phyloP scores from a whole-genome alignment of 1,140 invertebrate species.

The Drosophila miranda region DNA sequence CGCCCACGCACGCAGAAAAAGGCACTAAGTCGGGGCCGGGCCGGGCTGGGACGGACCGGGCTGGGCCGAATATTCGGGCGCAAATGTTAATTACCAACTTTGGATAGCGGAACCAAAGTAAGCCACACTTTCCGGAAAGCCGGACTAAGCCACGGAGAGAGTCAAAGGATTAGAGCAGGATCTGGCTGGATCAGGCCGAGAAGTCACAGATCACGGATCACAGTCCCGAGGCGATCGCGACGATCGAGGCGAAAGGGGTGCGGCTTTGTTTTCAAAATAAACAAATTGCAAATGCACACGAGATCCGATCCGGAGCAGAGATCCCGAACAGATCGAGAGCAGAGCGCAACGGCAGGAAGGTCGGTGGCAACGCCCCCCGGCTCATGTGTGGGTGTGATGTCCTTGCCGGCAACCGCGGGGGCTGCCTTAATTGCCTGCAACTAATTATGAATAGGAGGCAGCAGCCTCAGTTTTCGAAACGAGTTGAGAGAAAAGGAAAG shows the following conservation, averaged over 20 bases:
- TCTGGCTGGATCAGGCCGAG: slow-evolving; percentile 1
- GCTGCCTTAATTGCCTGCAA: slow-evolving; percentile 73
- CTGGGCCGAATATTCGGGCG: background rate
- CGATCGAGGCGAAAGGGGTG: slow-evolving; percentile 60
- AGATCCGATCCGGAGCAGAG: background rate
- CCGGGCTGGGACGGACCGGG: too few species aligned
- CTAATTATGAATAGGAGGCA: slow-evolving; percentile 72
- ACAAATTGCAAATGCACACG: slow-evolving; percentile 69
- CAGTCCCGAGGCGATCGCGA: slow-evolving; percentile 7
- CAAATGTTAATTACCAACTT: slow-evolving; percentile 72
- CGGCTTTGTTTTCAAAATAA: slow-evolving; percentile 78
- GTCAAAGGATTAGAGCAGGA: slow-evolving; percentile 67
- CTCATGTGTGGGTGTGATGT: slow-evolving; percentile 13
- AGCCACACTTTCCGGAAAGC: slow-evolving; percentile 76
- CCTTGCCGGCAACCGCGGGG: slow-evolving; percentile 70
- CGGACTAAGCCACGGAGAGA: slow-evolving; percentile 42
- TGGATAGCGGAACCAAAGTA: slow-evolving; percentile 75
- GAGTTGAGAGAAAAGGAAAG: slow-evolving; percentile 8
- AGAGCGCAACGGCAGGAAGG: background rate
- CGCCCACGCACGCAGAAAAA: too few species aligned
- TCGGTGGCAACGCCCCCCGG: slow-evolving; percentile 33
- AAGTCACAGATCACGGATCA: slow-evolving; percentile 39
- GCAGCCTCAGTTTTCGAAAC: background rate
- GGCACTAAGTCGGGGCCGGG: too few species aligned
- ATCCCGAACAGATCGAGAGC: background rate